These are phyloP conservation scores for Bellardia bayeri DNA, from an alignment of 2,888 invertebrate species.

Conservation along the genomic window DNA sequence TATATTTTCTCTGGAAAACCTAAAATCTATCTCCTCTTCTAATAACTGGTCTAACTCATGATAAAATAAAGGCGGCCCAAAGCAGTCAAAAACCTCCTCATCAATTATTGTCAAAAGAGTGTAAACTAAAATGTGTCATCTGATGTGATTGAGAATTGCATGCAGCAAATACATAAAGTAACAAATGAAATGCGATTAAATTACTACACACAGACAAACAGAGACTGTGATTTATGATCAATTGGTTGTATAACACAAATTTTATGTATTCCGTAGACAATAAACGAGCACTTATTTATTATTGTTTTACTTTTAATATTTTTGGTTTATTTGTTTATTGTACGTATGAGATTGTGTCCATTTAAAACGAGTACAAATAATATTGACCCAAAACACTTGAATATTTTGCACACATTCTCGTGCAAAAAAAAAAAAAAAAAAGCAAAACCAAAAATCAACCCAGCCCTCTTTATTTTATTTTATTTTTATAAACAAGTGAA, in stretches of 20 bases:
- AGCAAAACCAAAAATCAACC: not conserved
- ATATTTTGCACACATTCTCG: conserved; percentile 20
- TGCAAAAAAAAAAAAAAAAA: not conserved
- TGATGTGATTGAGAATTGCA: not conserved
- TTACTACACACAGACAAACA: not conserved
- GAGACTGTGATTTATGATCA: conserved; percentile 59
- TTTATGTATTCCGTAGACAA: conserved; percentile 14
- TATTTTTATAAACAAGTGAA: not conserved
- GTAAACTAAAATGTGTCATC: conserved; percentile 12
- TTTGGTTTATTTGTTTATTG: not conserved
- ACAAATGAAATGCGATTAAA: not conserved
- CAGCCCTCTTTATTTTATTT: conserved; percentile 29
- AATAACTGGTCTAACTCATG: not conserved
- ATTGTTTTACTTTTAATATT: not conserved
- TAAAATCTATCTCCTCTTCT: too few species aligned
- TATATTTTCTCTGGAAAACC: too few species aligned
- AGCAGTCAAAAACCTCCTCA: not conserved
- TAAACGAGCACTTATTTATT: not conserved
- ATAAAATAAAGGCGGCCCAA: not conserved
- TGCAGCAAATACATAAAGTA: not conserved
- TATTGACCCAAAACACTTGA: conserved; percentile 58
- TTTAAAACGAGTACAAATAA: not conserved
- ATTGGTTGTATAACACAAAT: conserved; percentile 40
- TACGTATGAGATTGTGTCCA: conserved; percentile 31
- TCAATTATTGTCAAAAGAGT: conserved; percentile 4